Conservation (phyloP, 2,888 invertebrate genomes). For the Netelia inedita region DNA sequence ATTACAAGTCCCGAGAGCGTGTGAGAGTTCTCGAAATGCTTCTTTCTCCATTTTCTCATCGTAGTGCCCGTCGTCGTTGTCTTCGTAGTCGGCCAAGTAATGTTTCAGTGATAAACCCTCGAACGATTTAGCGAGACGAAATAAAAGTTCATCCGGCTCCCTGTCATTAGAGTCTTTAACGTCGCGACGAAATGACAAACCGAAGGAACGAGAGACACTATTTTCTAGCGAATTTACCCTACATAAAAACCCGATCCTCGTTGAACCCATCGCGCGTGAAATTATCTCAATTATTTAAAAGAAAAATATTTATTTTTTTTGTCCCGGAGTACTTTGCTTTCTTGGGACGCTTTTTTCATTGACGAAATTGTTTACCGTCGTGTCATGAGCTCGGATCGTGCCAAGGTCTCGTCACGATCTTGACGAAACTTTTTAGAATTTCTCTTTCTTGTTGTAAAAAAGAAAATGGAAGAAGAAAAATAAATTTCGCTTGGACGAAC, state of each 20-base stretch:
- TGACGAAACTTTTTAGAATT: too few species aligned
- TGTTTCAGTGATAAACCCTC: slow-evolving; percentile 12
- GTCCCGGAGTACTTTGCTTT: too few species aligned
- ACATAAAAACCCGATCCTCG: background rate
- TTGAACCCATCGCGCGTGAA: background rate
- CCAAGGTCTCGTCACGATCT: too few species aligned
- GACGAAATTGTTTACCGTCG: too few species aligned
- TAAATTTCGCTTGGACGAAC: too few species aligned
- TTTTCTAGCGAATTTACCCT: background rate
- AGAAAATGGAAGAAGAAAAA: background rate
- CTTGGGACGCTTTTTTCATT: too few species aligned
- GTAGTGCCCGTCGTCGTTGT: background rate
- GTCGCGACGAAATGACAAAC: background rate
- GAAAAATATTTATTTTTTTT: too few species aligned
- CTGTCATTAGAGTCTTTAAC: background rate
- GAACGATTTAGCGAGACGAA: background rate
- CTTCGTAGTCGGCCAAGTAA: background rate
- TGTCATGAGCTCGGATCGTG: too few species aligned
- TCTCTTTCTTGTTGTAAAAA: background rate
- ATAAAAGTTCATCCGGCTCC: background rate
- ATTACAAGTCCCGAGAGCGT: background rate
- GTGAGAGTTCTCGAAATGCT: background rate
- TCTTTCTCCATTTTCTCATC: background rate
- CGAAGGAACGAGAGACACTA: background rate
- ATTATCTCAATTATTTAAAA: background rate